Evolutionary conservation across 2,113 vertebrate species (phyloP).

Genomic region (Felis catus): F.catus_Fca126_mat1.0 CM031414.1:136338001-136338500

Average conservation of each 20-base stretch:
- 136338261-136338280: no score
- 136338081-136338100: accelerated
- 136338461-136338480: neutral
- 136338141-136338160: neutral
- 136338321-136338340: neutral
- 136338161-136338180: no score
- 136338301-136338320: accelerated
- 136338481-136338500: accelerated
- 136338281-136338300: neutral
- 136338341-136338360: neutral
- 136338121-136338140: neutral
- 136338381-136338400: neutral
- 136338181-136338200: neutral
- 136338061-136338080: accelerated
- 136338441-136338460: no score
- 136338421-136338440: no score
- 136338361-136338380: accelerated
- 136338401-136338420: accelerated
- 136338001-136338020: neutral
- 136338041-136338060: neutral
- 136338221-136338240: accelerated
- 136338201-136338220: accelerated
- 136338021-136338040: accelerated
- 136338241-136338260: no score
- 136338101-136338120: accelerated